Evolutionary conservation across 2,888 invertebrate species (phyloP), one percentile per base, ranked within the genome.

Genomic region (Didymodactylos carnosus): DNA sequence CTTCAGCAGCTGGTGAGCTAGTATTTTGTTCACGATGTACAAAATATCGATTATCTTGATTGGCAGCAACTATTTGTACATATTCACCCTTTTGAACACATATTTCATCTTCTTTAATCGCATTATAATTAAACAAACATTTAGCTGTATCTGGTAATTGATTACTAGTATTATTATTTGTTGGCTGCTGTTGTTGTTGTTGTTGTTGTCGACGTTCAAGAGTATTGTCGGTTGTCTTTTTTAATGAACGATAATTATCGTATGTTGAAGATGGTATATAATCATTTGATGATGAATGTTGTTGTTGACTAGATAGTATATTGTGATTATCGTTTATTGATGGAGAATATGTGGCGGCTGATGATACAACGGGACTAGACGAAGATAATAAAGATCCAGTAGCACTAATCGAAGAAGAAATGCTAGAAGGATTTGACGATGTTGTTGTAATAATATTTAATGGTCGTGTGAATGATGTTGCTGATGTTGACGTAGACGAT

Each of bases 51-150:
- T 80, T 80, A 76, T 81, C 79, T 72, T 81, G 80, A 77, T 82
- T 81, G 71, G 81, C 79, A 43, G 80, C 79, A 39, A 84, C 76
- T 69, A 85, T 80, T 77, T 82, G 83, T 6, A 85, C 83, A 19
- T 77, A 78, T 62, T 84, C 84, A 13, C 84, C 83, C 72, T 81
- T 81, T 71, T 76, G 77, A 23, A 84, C 82, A 1, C 81, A 80
- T 46, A 84, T 80, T 77, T 84, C 84, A 74, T 84, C 84, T 72
- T 82, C 81, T 69, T 80, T 80, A n/a, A 83, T 79, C 2, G 84
- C 83, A 75, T 79, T 79, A 77, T 84, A 84, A 75, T 83, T 82
- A 41, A 78, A 79, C 39, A 82, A 72, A 6, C 83, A 82, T 69
- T 80, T 80, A 11, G 81, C 80, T 70, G 39, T 25, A 35, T 70